Evolutionary conservation across 2,888 invertebrate genomes (phyloP), one percentile per base, ranked within the genome.

Genomic region (Tholera decimalis): DNA sequence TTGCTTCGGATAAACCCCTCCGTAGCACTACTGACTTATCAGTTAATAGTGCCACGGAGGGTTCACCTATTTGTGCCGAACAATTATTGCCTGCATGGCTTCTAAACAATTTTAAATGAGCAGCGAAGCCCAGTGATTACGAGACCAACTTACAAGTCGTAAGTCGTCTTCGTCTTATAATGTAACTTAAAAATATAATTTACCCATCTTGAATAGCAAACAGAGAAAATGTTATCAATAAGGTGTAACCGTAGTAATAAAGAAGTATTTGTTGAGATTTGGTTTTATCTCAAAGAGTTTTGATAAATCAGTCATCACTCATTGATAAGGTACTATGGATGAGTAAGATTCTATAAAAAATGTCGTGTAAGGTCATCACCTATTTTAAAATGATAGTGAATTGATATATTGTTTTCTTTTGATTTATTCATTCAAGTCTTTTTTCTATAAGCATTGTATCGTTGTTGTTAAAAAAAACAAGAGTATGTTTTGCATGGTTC

Each of bases 261-360:
- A 0, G 9, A n/a, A 57, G 44, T 69, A 47, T 28, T 56, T 69
- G 70, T 51, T 30, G 41, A 70, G 70, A 70, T 70, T 70, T 37
- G 2, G 18, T 41, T 18, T 22, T 46, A 51, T 51, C 15, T 9
- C 7, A 22, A 33, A 26, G 13, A 33, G 26, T 33, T 47, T n/a
- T 22, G 67, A 67, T 67, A 67, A 47, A 46, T 60, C 50, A 67
- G 46, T 67, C 67, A 60, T 55, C 35, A 35, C 51, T 15, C 20
- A 56, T 39, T 53, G 46, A 37, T 64, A 56, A n/a, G 62, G 22
- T 49, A 22, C 20, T 8, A 20, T 22, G 24, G 43, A 20, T 60
- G 67, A 67, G 51, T 67, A 37, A 59, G 46, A 35, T 56, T 41
- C 20, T 50, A 50, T 61, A 26, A 30, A 60, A 37, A 50, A 26